These are phyloP conservation scores for Urocitellus parryii DNA, from an alignment of 2,113 vertebrate species.

Conservation along the genomic window DNA sequence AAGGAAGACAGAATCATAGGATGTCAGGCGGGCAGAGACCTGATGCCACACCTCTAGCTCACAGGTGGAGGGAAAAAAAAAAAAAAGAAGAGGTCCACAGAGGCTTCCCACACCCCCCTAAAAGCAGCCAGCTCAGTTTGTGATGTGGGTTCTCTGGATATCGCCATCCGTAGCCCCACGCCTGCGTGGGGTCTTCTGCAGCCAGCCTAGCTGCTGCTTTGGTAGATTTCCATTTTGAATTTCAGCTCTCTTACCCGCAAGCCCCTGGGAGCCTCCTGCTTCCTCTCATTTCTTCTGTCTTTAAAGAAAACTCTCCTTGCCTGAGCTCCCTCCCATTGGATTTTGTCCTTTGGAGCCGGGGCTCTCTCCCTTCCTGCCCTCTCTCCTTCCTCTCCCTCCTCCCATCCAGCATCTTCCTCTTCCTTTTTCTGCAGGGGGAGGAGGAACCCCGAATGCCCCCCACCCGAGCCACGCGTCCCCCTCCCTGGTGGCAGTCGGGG, in stretches of 20 bases:
- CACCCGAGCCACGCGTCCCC: neutral
- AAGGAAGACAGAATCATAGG: constrained; percentile 63
- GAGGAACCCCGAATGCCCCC: neutral
- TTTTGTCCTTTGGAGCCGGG: constrained; percentile 68
- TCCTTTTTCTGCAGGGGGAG: neutral
- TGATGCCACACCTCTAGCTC: constrained; percentile 38
- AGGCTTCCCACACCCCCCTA: constrained; percentile 26
- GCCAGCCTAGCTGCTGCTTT: constrained; percentile 16
- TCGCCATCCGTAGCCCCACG: neutral
- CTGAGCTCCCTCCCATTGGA: constrained; percentile 59
- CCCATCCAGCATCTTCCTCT: neutral
- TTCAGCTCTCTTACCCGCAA: constrained; percentile 63
- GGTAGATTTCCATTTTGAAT: constrained; percentile 78
- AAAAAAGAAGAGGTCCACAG: neutral
- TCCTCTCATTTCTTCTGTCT: constrained; percentile 74
- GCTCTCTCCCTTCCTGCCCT: neutral
- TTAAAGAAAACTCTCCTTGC: constrained; percentile 73
- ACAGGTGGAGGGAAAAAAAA: neutral
- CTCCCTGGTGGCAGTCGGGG: neutral
- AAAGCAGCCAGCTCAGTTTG: constrained; percentile 10
- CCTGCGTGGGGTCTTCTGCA: neutral
- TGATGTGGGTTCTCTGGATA: neutral
- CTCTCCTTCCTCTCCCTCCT: neutral
- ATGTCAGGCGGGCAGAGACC: constrained; percentile 57
- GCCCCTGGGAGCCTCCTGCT: constrained; percentile 76